These are phyloP conservation scores for Plecotus auritus DNA, from an alignment of 2,113 vertebrate species.

Conservation along the genomic window DNA sequence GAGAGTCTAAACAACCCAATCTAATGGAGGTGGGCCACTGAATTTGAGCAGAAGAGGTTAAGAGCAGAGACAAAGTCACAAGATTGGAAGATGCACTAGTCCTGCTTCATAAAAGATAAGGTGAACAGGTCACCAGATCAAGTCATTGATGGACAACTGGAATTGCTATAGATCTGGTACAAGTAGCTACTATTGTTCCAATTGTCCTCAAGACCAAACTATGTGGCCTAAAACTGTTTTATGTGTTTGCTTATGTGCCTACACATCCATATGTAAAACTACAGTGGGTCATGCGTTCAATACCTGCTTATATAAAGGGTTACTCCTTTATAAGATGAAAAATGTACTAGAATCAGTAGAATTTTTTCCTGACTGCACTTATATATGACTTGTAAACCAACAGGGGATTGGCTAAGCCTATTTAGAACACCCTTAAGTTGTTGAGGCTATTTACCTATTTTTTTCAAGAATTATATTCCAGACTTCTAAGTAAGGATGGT, in stretches of 20 bases:
- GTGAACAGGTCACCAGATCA: neutral
- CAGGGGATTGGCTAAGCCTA: neutral
- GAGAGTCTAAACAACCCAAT: neutral
- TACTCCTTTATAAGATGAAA: slow-evolving; percentile 11
- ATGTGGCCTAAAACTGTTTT: neutral
- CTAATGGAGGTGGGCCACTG: neutral
- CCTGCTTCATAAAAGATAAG: neutral
- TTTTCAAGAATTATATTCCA: neutral
- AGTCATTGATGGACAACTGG: neutral
- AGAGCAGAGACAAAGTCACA: neutral
- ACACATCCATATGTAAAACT: neutral
- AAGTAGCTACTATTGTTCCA: neutral
- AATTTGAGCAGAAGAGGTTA: neutral
- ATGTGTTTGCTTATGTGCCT: neutral
- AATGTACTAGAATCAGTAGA: neutral
- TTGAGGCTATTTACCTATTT: neutral
- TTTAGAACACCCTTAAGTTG: neutral
- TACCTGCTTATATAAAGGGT: neutral
- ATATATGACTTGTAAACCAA: neutral
- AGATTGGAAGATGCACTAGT: neutral
- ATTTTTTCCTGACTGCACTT: neutral
- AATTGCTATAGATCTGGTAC: neutral
- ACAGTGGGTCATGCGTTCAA: neutral
- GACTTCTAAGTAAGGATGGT: neutral
- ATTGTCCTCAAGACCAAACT: neutral